Evolutionary conservation across 2,113 vertebrate genomes (phyloP), one percentile per base, ranked within the genome.

Genomic region (Brachyhypopomus gauderio): DNA sequence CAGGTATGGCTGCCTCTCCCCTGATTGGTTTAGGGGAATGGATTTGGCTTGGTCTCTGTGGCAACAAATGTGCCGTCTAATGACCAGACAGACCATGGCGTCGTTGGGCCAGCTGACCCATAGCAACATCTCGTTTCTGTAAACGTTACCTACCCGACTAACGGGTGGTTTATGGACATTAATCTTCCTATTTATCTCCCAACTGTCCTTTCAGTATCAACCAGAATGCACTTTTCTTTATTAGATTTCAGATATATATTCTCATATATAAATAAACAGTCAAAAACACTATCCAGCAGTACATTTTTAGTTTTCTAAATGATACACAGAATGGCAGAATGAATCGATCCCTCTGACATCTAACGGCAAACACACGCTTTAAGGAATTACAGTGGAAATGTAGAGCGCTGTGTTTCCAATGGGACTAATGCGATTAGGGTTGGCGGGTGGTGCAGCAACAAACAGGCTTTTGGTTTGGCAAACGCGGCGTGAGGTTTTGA

Each of bases 1-100:
- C 86, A 92, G 92, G 91, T 92, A 92, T 89, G 86, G 52, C 75
- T 75, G 79, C 87, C 85, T 88, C 82, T 59, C 81, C 86, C 59
- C 69, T 81, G 89, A 89, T 84, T 84, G 89, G 81, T 83, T n/a
- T 45, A 75, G 67, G 80, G 85, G 84, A 90, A 89, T 73, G 63
- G 82, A 82, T 90, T 30, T 78, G 81, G 86, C 89, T 88, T 74
- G 16, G 41, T 78, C 69, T 77, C 30, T 48, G 20, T 19, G 36
- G 62, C 85, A 90, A 89, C 89, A 91, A 91, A 89, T 87, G 63
- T 84, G 48, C 25, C 23, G 59, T 45, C 52, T 30, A 9, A 22
- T 11, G 16, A 41, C 45, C 30, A 16, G 6, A 20, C 38, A 36
- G 41, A 48, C n/a, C 55, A 41, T 38, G 34, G 64, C 34, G 5